Evolutionary conservation across 2,113 vertebrate genomes (phyloP).

Genomic region (Limanda limanda): DNA sequence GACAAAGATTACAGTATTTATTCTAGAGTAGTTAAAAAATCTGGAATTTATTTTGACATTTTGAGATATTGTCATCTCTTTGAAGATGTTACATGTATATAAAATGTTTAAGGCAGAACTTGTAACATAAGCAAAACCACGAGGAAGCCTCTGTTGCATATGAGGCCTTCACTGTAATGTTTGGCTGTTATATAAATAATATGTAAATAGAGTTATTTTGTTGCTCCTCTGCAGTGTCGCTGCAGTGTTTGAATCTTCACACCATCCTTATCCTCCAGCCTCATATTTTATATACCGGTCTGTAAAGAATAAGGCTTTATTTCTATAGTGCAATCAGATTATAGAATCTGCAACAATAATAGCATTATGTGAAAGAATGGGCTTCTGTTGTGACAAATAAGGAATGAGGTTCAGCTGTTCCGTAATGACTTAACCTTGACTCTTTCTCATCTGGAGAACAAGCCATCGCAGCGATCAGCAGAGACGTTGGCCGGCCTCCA

Average conservation of each 20-base stretch:
- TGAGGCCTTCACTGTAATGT: slow-evolving; percentile 51
- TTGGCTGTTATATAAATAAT: slow-evolving; percentile 58
- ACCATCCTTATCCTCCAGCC: slow-evolving; percentile 10
- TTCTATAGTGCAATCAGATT: background rate
- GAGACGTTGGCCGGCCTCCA: slow-evolving; percentile 37
- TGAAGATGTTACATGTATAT: slow-evolving; percentile 60
- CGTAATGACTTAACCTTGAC: background rate
- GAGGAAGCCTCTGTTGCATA: slow-evolving; percentile 47
- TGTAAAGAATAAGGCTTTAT: background rate
- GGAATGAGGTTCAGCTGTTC: background rate
- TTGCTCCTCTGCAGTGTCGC: slow-evolving; percentile 43
- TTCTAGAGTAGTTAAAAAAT: slow-evolving; percentile 63
- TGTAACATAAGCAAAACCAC: slow-evolving; percentile 68
- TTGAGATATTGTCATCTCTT: slow-evolving; percentile 36
- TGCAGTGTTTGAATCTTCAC: slow-evolving; percentile 37
- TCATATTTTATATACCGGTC: background rate
- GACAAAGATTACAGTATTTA: slow-evolving; percentile 64
- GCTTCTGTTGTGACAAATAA: background rate
- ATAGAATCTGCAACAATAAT: background rate
- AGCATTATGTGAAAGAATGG: slow-evolving; percentile 15
- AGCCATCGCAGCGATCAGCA: slow-evolving; percentile 66
- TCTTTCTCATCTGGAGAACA: slow-evolving; percentile 59
- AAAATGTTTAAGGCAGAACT: slow-evolving; percentile 44
- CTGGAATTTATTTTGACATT: slow-evolving; percentile 64
- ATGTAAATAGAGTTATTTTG: slow-evolving; percentile 73